Evolutionary conservation across 2,888 invertebrate genomes (phyloP), one percentile per base, ranked within the genome.

Genomic region (Oligia latruncula): DNA sequence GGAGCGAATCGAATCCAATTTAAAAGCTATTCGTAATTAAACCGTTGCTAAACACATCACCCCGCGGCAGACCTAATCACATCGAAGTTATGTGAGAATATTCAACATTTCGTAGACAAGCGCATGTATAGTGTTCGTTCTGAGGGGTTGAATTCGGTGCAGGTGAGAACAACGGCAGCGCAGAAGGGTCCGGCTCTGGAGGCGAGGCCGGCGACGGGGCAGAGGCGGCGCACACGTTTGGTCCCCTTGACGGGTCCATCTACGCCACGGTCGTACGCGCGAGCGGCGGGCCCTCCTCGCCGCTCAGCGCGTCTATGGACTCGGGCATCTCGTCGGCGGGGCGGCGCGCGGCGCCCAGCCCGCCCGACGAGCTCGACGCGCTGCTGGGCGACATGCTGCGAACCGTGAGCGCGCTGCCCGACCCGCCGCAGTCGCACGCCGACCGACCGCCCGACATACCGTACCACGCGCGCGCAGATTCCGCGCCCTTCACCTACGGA

Each of bases 381-480:
- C 97, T 98, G 91, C 97, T 98, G 89, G 98, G 98, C 92, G 98
- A 98, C 95, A 98, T 98, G 98, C 97, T 98, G 97, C 97, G 98
- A 91, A 99, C 99, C 84, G 98, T 98, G 93, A 98, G 98, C 97
- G 98, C 98, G 94, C 98, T 98, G 93, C 98, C 98, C 90, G 98
- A 98, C 93, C 94, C 96, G 90, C 93, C 90, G 83, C 97, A 97
- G 92, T 97, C 97, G 91, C 97, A 95, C 93, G 96, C 95, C 93
- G 97, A 97, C 93, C 94, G 94, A 84, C 93, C 93, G 91, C 92
- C 92, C 83, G 96, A 98, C 94, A 98, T 98, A 94, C 99, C 99
- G 90, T 99, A 99, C 96, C 99, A 99, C 98, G 99, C 99, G 92
- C 97, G 99, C 92, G 98, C 98, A 90, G 98, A 99, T 95, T 98